These are phyloP conservation scores for Menidia beryllina DNA, from an alignment of 2,113 vertebrate genomes.

Conservation along the genomic window DNA sequence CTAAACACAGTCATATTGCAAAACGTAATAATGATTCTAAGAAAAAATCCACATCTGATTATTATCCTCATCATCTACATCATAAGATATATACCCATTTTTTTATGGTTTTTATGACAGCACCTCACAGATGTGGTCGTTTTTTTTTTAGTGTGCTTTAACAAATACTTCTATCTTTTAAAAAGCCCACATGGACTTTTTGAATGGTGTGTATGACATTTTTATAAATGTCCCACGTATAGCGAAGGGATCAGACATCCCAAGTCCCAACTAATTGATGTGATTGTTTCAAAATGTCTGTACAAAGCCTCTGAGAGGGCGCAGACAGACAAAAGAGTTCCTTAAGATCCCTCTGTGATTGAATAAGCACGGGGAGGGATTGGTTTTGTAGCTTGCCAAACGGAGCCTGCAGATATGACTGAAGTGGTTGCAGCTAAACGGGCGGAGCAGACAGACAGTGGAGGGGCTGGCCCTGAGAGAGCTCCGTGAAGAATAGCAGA, in stretches of 20 bases:
- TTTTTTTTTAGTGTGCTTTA: conserved; percentile 26
- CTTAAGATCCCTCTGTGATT: conserved; percentile 67
- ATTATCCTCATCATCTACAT: conserved; percentile 8
- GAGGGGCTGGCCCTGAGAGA: conserved; percentile 45
- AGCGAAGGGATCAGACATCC: conserved; percentile 73
- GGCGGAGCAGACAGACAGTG: conserved; percentile 58
- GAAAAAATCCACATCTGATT: too few species aligned
- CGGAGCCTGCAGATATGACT: conserved; percentile 69
- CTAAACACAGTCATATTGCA: too few species aligned
- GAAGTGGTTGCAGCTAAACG: conserved; percentile 67
- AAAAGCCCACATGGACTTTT: conserved; percentile 48
- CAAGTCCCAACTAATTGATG: conserved; percentile 72
- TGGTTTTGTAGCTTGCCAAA: conserved; percentile 53
- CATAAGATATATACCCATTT: not conserved
- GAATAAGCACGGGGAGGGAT: conserved; percentile 66
- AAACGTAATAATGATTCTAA: too few species aligned
- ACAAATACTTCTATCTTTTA: conserved; percentile 14
- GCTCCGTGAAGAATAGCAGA: conserved; percentile 66
- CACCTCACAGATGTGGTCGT: conserved; percentile 27
- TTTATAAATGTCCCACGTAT: conserved; percentile 45
- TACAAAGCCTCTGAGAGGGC: conserved; percentile 62
- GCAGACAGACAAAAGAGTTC: conserved; percentile 66
- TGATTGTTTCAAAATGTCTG: conserved; percentile 71
- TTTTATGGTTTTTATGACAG: conserved; percentile 17
- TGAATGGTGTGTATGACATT: conserved; percentile 38